Evolutionary conservation across 2,888 invertebrate species (phyloP), one percentile per base, ranked within the genome.

Genomic region (Junonia oenone): DNA sequence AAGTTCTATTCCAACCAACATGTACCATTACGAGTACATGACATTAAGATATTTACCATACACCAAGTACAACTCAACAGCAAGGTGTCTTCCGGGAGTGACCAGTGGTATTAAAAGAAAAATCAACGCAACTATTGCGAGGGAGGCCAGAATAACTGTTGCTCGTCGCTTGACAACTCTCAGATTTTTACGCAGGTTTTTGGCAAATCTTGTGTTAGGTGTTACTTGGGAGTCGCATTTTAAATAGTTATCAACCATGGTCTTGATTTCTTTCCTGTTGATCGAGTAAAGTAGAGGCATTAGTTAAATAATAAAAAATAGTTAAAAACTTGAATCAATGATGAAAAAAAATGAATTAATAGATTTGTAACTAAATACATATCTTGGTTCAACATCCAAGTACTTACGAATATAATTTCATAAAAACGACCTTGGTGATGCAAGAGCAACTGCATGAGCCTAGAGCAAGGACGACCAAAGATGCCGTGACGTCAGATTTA

Each of bases 91-190:
- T 6, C 80, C 80, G 1, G 75, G 72, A 0, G 59, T 54, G 0
- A 78, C 43, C 0, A 74, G 50, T 0, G 77, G 72, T 38, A 66
- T 63, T 1, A 59, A 1, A 2, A 69, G 9, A 51, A 81, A 81
- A 0, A n/a, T n/a, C n/a, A n/a, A n/a, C n/a, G 71, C 38, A 0
- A 74, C 47, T 0, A 59, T 59, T 6, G 78, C 74, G 40, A 81
- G 66, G 0, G 71, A 64, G 0, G 68, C 3, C 79, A 78, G 81
- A 62, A 74, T 78, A 0, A 73, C 29, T 2, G 75, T 59, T 2
- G 76, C 76, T 1, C 81, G 68, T 33, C 65, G 69, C 61, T 82
- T 82, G 2, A 81, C 76, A 2, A 45, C 49, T 19, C 68, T 65
- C 26, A 82, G 43, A 1, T 59, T 62, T 0, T 26, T 63, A 29